phyloP scores from a whole-genome alignment of 2,113 vertebrate genomes.

The Athene noctua region DNA sequence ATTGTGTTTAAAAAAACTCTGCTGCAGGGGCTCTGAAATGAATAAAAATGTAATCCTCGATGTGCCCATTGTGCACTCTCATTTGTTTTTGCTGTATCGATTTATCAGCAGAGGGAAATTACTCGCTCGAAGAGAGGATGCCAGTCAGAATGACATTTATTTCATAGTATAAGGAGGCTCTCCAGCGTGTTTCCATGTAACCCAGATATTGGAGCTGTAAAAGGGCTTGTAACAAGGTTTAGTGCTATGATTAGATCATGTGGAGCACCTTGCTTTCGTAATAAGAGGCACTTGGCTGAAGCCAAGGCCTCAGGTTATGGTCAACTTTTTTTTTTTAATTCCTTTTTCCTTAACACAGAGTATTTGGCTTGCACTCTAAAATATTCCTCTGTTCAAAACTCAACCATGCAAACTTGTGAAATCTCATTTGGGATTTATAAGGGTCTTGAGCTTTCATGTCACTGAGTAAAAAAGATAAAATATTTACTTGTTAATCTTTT shows the following conservation, averaged over 20 bases:
- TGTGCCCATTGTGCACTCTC: constrained; percentile 72
- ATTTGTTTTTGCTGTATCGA: constrained; percentile 80
- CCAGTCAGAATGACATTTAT: constrained; percentile 85
- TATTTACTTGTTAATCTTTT: constrained; percentile 37
- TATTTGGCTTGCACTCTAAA: constrained; percentile 39
- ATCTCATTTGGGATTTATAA: constrained; percentile 38
- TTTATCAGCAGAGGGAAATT: constrained; percentile 80
- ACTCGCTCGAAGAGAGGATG: constrained; percentile 78
- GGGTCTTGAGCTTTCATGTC: constrained; percentile 36
- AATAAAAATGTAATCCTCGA: constrained; percentile 79
- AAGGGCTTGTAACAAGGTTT: constrained; percentile 83
- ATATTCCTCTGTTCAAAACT: constrained; percentile 42
- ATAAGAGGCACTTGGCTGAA: constrained; percentile 74
- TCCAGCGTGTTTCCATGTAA: constrained; percentile 80
- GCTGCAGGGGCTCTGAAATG: constrained; percentile 77
- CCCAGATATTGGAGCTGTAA: constrained; percentile 80
- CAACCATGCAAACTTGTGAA: constrained; percentile 23
- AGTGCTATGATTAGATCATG: constrained; percentile 80
- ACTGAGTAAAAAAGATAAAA: constrained; percentile 38
- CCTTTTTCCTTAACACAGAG: not conserved
- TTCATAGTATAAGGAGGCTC: constrained; percentile 79
- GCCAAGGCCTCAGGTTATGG: constrained; percentile 70
- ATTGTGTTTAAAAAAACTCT: constrained; percentile 76
- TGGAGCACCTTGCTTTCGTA: constrained; percentile 78
- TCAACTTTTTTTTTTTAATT: constrained; percentile 33